Percentiles rank a stretch among this genome's conserved stretches.
Conservation (phyloP, 2,113 vertebrate species). For the Arizona elegans region DNA sequence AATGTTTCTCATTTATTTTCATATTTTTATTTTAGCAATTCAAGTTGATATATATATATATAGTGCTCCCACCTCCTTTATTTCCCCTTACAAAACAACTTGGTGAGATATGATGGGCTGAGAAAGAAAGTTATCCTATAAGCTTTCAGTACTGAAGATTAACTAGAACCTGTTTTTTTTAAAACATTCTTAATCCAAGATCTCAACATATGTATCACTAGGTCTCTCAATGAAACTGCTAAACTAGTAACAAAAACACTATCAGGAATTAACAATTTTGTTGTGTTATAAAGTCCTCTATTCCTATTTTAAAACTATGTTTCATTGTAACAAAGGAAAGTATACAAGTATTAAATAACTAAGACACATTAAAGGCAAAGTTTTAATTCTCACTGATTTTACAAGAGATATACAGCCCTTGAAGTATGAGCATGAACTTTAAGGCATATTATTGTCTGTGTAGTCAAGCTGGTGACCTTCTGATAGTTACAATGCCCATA, state of each 20-base stretch:
- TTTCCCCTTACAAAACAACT: neutral
- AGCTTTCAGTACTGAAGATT: neutral
- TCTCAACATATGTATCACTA: neutral
- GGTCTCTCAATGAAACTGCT: neutral
- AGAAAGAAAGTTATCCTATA: neutral
- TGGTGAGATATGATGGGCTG: neutral
- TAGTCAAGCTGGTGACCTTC: neutral
- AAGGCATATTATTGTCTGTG: neutral
- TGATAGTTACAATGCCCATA: neutral
- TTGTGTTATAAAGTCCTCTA: constrained; percentile 7
- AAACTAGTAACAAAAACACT: neutral
- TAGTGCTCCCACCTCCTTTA: neutral
- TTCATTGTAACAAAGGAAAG: neutral
- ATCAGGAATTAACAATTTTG: constrained; percentile 11
- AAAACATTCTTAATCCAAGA: neutral
- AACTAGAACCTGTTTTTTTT: neutral
- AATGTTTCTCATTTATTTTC: neutral
- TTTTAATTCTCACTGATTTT: neutral
- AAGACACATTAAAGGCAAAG: neutral
- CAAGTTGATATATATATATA: neutral
- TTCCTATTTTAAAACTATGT: neutral
- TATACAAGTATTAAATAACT: neutral
- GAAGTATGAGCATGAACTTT: neutral
- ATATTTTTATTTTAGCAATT: neutral
- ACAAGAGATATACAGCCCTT: neutral